Evolutionary conservation across 2,797 vertebrate species (phyloP).

Genomic region (Microctenopoma lineatum): DNA sequence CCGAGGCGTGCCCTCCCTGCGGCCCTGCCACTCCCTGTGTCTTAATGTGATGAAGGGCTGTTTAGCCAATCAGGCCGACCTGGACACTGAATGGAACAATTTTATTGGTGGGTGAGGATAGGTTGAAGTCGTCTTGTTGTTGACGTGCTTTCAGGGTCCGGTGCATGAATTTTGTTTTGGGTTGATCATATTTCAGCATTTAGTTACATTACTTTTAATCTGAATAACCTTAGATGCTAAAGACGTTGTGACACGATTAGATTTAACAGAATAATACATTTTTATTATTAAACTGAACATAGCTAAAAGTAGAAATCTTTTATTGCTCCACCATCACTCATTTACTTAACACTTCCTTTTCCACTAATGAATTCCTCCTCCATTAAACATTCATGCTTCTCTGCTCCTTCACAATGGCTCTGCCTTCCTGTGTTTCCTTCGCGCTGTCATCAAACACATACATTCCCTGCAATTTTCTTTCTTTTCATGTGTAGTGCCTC

Average conservation of each 20-base stretch:
- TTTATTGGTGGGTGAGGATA: conserved; percentile 86
- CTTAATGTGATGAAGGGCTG: conserved; percentile 93
- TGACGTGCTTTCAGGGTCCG: neutral
- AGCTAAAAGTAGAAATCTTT: conserved; percentile 33
- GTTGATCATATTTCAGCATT: conserved; percentile 9
- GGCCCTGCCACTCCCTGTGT: conserved; percentile 88
- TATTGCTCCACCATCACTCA: conserved; percentile 32
- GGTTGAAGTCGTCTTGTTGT: conserved; percentile 4
- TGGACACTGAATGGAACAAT: conserved; percentile 90
- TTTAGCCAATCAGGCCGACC: conserved; percentile 87
- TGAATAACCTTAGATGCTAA: conserved; percentile 3
- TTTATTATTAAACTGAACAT: conserved; percentile 26
- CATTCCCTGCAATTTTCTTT: conserved; percentile 29
- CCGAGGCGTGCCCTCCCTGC: conserved; percentile 84
- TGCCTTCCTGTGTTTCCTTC: conserved; percentile 58
- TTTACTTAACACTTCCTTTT: conserved; percentile 49
- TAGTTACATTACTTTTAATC: neutral
- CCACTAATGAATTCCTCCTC: conserved; percentile 59
- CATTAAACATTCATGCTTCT: conserved; percentile 76
- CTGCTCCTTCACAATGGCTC: conserved; percentile 70
- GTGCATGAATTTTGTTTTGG: neutral
- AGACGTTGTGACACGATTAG: neutral
- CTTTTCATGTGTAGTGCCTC: conserved; percentile 30
- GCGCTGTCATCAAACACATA: conserved; percentile 62
- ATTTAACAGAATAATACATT: conserved; percentile 30